Evolutionary conservation across 2,797 vertebrate genomes (phyloP), one percentile per base, ranked within the genome.

Genomic region (Uromys caudimaculatus): DNA sequence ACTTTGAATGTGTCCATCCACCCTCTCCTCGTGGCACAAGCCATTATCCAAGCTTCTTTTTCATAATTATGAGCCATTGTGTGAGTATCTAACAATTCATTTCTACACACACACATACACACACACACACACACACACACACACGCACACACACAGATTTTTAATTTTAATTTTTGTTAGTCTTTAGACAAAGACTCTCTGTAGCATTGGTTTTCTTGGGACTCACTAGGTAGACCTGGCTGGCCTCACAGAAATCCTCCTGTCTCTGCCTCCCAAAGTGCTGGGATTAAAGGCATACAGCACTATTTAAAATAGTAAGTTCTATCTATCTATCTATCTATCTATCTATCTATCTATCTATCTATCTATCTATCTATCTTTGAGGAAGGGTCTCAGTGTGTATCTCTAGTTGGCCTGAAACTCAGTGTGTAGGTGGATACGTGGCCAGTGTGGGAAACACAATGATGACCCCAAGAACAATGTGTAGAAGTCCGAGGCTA

Each of bases 381-480:
- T 19, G 29, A 64, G 29, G 47, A 8, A 67, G 60, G 60, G 38
- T n/a, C 23, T n/a, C 19, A 52, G 41, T 67, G 8, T 60, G 17
- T 17, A 17, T 41, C 21, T 19, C 58, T 67, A 21, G 50, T 13
- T n/a, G 44, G 29, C 32, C 44, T 69, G 83, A 32, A 64, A 69
- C 32, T 69, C 29, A 12, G 0, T 47, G 11, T 62, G 17, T 32
- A 64, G 41, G 27, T 32, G 67, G 62, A 52, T 13, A 44, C 91
- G 95, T 14, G 98, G 98, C 44, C 92, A 98, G 29, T 98, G 98
- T 1, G 98, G 98, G 2, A 93, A 98, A 89, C 98, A 97, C 90
- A 98, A 98, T 0, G 97, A 94, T 0, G 4, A 94, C 38, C 35
- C 94, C 27, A 78, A 95, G 0, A 97, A 98, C 1, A 98, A 98